Conservation (phyloP, 2,888 invertebrate species). For the Catonia carolina region DNA sequence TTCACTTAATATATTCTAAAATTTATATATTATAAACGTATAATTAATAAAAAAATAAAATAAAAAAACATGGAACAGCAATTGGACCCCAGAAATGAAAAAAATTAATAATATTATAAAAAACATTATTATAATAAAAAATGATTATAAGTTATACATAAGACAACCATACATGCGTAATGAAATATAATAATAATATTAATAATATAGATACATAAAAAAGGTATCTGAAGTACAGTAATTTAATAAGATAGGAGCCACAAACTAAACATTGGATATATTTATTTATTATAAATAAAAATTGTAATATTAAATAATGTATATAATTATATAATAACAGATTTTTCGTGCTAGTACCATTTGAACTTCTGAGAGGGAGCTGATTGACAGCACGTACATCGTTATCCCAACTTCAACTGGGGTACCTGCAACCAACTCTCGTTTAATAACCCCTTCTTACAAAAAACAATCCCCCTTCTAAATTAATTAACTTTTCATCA, state of each 20-base stretch:
- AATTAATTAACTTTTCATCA: too few species aligned
- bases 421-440: constrained; percentile 41
- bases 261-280: too few species aligned
- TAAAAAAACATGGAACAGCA: not conserved
- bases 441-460: not conserved
- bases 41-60: not conserved
- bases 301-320: too few species aligned
- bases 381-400: constrained; percentile 53
- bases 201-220: constrained; percentile 17
- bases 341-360: constrained; percentile 44
- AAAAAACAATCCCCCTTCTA: not conserved
- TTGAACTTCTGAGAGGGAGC: constrained; percentile 53
- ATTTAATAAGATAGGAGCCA: not conserved
- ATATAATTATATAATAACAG: too few species aligned
- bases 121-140: constrained; percentile 13
- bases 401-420: constrained; percentile 52
- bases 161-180: too few species aligned
- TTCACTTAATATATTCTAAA: constrained; percentile 21
- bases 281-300: too few species aligned
- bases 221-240: too few species aligned
- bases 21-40: not conserved
- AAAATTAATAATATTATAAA: constrained; percentile 10
- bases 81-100: constrained; percentile 14
- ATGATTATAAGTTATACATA: constrained; percentile 4
- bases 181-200: constrained; percentile 16